Base-by-base conservation (phyloP, 35 echinoderm and acorn worm species). In the Stichopus chloronotus region DNA sequence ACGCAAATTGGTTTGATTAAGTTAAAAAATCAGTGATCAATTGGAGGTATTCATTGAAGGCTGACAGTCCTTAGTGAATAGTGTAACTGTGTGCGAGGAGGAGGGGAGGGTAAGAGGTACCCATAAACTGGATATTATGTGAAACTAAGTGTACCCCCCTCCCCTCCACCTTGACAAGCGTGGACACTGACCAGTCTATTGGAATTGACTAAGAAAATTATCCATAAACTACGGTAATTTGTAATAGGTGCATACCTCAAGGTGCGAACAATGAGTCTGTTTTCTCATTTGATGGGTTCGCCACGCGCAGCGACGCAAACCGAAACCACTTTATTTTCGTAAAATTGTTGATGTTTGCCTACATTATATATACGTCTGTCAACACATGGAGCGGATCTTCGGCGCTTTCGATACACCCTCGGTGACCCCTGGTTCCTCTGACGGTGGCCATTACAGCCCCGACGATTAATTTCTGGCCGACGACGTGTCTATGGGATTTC, bases 391-490 rank as follows among this genome's bases (percentile, higher is more conserved):
- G 55, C 55, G 57, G 55, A 85, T 58, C 82, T 56, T 85, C n/a
- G 57, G 55, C 54, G 9, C 82, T 58, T 56, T 58, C 17, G 55
- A 56, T 85, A 58, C 55, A 56, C 55, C 30, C 80, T 83, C 55
- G 14, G 54, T 85, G 24, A 57, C 14, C 82, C 55, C 55, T 85
- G 82, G 69, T 74, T 74, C 69, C 69, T 59, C 82, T 85, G 54
- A 58, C 24, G 82, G 82, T 85, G 52, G 82, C 82, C 82, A 58
- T 85, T 85, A 85, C 20, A 8, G 22, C 16, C 55, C 19, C 82
- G 82, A 85, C 82, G 82, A 85, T 85, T 85, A 85, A 85, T 85
- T 85, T 85, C 82, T 58, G 22, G 82, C 55, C 82, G 55, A 58
- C 58, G 24, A 85, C 23, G 82, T 85, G 82, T 85, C 82, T 53